A percentile compares a stretch with the other conserved stretches of the same genome.
These are phyloP conservation scores for Zelostemma sp. DNA, from an alignment of 1,140 invertebrate species.

Conservation along the genomic window DNA sequence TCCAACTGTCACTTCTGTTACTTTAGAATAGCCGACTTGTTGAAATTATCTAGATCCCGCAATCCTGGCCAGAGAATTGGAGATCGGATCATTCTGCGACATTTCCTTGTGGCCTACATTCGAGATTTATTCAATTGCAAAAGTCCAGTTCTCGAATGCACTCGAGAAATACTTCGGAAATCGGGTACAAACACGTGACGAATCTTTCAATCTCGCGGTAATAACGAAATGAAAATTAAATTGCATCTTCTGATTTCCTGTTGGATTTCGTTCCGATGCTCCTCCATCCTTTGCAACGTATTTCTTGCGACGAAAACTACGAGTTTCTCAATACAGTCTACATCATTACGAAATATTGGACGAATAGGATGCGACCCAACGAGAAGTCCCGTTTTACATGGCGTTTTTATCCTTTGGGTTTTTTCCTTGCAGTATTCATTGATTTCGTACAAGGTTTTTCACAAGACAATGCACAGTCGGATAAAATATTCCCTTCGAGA, in stretches of 20 bases:
- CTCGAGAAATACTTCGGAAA: constrained; percentile 34
- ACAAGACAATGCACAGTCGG: too few species aligned
- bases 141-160: constrained; percentile 31
- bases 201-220: constrained; percentile 40
- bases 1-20: too few species aligned
- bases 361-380: background rate
- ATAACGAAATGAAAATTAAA: constrained; percentile 45
- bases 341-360: background rate
- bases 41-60: too few species aligned
- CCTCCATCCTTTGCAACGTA: background rate
- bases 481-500: too few species aligned
- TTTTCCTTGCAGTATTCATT: too few species aligned
- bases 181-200: constrained; percentile 43
- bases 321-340: background rate
- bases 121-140: constrained; percentile 39
- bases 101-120: too few species aligned
- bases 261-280: constrained; percentile 36
- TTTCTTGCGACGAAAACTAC: background rate
- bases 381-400: background rate
- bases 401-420: too few species aligned
- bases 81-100: too few species aligned
- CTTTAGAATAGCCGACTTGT: too few species aligned
- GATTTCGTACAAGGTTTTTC: too few species aligned
- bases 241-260: constrained; percentile 38
- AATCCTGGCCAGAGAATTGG: too few species aligned